A percentile compares a stretch with the other conserved stretches of the same genome.
Conservation (phyloP, 2,797 vertebrate genomes). For the Sebastes itinus region DNA sequence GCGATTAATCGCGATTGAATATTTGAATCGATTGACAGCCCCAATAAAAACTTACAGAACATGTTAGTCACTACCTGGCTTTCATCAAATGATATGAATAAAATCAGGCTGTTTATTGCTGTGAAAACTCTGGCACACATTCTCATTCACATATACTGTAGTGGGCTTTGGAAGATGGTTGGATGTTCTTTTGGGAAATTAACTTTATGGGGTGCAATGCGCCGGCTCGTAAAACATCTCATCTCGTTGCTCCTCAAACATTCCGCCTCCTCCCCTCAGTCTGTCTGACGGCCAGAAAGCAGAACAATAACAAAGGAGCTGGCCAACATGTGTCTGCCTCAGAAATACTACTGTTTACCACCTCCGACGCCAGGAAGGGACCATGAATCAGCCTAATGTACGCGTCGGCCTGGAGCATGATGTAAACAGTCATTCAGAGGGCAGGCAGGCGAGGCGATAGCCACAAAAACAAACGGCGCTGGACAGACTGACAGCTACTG, state of each 20-base stretch:
- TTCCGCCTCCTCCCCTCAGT: not conserved
- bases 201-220: constrained; percentile 48
- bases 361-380: not conserved
- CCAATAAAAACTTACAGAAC: not conserved
- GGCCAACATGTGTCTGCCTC: constrained; percentile 33
- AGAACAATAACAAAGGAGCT: constrained; percentile 54
- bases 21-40: too few relatives aligned
- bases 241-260: constrained; percentile 20
- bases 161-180: not conserved
- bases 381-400: constrained; percentile 54
- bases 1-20: too few relatives aligned
- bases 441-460: not conserved
- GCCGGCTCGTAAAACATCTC: constrained; percentile 50
- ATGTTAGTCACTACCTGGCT: not conserved
- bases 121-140: not conserved
- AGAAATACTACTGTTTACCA: constrained; percentile 57
- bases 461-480: constrained; percentile 6
- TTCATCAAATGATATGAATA: not conserved
- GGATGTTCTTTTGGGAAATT: constrained; percentile 44
- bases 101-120: not conserved
- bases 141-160: not conserved
- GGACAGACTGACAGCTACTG: constrained; percentile 9
- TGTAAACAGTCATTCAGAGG: constrained; percentile 50
- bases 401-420: not conserved
- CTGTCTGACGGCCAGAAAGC: constrained; percentile 16